Evolutionary conservation across 2,888 invertebrate genomes (phyloP).

Genomic region (Napeogenes inachia): DNA sequence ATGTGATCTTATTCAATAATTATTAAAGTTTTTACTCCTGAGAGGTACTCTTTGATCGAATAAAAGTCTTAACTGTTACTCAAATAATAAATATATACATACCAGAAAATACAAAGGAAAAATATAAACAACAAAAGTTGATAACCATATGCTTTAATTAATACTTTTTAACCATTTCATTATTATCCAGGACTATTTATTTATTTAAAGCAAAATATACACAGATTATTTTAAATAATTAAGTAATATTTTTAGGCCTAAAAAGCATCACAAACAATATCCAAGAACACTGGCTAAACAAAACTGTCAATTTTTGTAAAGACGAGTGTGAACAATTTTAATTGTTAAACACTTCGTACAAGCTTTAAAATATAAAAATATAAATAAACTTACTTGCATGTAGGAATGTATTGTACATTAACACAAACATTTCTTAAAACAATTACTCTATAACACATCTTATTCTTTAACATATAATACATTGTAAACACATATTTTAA

Average conservation of each 20-base stretch:
- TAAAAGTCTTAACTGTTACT: too few relatives aligned
- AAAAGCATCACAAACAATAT: slow-evolving; percentile 26
- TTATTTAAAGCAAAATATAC: slow-evolving; percentile 38
- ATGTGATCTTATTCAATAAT: too few relatives aligned
- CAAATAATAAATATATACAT: too few relatives aligned
- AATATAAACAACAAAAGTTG: slow-evolving; percentile 11
- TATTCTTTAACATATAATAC: background rate
- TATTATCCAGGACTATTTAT: slow-evolving; percentile 24
- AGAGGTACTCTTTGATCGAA: too few relatives aligned
- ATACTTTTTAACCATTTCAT: slow-evolving; percentile 53
- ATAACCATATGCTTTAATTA: slow-evolving; percentile 48
- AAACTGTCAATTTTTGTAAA: slow-evolving; percentile 8
- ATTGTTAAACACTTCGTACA: background rate
- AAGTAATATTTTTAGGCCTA: slow-evolving; percentile 28
- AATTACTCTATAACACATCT: slow-evolving; percentile 1
- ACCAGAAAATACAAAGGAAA: too few relatives aligned
- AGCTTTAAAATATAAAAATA: background rate
- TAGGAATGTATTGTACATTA: slow-evolving; percentile 66
- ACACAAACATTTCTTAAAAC: slow-evolving; percentile 26
- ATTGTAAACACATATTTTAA: background rate
- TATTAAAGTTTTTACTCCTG: too few relatives aligned
- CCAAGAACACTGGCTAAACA: slow-evolving; percentile 30
- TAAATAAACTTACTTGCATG: slow-evolving; percentile 2
- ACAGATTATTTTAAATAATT: slow-evolving; percentile 26
- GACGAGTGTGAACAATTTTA: slow-evolving; percentile 2